Evolutionary conservation across 1,140 invertebrate genomes (phyloP).

Genomic region (Drosophila novamexicana): DNA sequence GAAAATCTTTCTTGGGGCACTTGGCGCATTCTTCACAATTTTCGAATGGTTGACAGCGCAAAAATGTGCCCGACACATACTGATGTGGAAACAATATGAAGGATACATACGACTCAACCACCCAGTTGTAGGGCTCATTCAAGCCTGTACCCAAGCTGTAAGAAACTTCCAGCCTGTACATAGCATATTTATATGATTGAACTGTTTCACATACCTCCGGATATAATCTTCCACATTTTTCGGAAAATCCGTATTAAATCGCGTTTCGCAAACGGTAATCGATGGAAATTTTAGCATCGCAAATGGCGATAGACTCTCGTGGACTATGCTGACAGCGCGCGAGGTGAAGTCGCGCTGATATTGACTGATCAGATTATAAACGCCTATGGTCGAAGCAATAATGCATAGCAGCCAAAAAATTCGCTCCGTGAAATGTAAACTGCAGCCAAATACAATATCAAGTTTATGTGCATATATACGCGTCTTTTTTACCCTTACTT

Average conservation of each 20-base stretch:
- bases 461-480: not conserved
- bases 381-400: constrained; percentile 85
- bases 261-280: constrained; percentile 84
- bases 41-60: constrained; percentile 47
- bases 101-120: constrained; percentile 63
- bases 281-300: constrained; percentile 86
- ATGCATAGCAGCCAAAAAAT: constrained; percentile 88
- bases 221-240: constrained; percentile 50
- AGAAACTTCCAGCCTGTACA: not conserved
- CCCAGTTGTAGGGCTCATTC: constrained; percentile 60
- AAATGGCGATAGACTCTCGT: constrained; percentile 85
- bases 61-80: constrained; percentile 71
- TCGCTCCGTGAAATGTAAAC: constrained; percentile 78
- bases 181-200: too few relatives aligned
- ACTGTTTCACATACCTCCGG: constrained; percentile 24
- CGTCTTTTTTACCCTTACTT: constrained; percentile 47
- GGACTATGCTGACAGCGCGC: constrained; percentile 86
- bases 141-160: constrained; percentile 45
- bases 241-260: constrained; percentile 45
- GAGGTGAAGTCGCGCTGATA: constrained; percentile 85
- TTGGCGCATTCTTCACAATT: constrained; percentile 45
- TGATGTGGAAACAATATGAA: constrained; percentile 61
- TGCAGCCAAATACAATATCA: not conserved
- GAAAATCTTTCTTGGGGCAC: constrained; percentile 45
- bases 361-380: constrained; percentile 83